Base-by-base conservation (phyloP, 2,797 vertebrate genomes). In the Hirundo rustica region DNA sequence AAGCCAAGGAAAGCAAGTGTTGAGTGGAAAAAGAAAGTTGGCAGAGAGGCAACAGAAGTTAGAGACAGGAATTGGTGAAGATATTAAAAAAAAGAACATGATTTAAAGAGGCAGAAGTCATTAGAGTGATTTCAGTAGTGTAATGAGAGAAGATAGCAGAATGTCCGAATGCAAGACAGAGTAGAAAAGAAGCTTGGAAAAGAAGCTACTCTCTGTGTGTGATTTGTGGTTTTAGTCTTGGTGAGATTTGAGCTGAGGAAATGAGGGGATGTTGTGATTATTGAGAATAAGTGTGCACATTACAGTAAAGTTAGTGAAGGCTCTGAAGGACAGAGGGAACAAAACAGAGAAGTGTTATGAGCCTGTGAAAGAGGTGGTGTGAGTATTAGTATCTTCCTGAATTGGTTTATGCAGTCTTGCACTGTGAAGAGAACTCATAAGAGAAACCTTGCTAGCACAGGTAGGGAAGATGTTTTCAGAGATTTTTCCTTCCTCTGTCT, bases 11-110 rank as follows among this genome's bases (percentile, higher is more conserved):
- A 47, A 73, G 53, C 85, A 88, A 76, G n/a, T 65, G 65, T 62
- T 83, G 75, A 91, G 72, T 68, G 62, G 68, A 58, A 89, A 93
- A 89, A 92, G 40, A 47, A 91, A 91, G 62, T 75, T 83, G 85
- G 54, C 76, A 89, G 89, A 67, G 51, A 89, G 36, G 58, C 53
- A 34, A 53, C 65, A 88, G 84, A 93, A 92, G 57, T 67, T 85
- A 82, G 54, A 83, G 72, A 83, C 27, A 2, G 21, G 26, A 11
- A 88, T 67, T 3, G 2, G 54, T 8, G 25, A 79, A 74, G 53
- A 83, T 65, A 83, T 21, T 44, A 76, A 85, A 81, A 94, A 50
- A 40, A 42, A 6, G 20, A 66, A 8, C 23, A 38, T 72, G 7
- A 44, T 84, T 81, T 81, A 76, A 51, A 62, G 90, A 88, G 76